Conservation (phyloP, 2,888 invertebrate genomes). For the Ochropacha duplaris region DNA sequence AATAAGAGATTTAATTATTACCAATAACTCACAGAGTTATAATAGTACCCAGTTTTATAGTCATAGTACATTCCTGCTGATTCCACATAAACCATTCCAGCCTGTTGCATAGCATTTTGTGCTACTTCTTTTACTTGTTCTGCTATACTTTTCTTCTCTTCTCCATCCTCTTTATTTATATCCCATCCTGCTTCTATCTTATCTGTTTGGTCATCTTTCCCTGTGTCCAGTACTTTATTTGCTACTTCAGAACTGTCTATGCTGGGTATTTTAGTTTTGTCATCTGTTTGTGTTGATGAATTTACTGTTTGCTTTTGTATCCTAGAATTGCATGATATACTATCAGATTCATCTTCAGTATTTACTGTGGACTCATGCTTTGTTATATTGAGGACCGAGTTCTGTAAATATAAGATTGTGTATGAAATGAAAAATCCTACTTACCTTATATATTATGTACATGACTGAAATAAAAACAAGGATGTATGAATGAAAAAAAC, state of each 20-base stretch:
- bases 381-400: not conserved
- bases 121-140: conserved; percentile 91
- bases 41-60: conserved; percentile 94
- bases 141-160: conserved; percentile 80
- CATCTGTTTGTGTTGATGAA: conserved; percentile 42
- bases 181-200: conserved; percentile 48
- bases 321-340: not conserved
- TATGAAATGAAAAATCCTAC: no score
- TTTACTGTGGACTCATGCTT: not conserved
- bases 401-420: not conserved
- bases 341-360: not conserved
- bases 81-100: conserved; percentile 93
- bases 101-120: conserved; percentile 87
- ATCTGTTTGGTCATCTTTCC: conserved; percentile 9
- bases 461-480: no score
- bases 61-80: conserved; percentile 95
- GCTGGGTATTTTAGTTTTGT: not conserved
- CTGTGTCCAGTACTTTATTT: conserved; percentile 11
- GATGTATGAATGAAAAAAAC: not conserved
- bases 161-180: conserved; percentile 36
- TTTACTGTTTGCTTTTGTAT: conserved; percentile 17
- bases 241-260: not conserved
- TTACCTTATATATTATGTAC: no score
- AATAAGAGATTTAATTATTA: not conserved
- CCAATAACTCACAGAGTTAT: conserved; percentile 88